These are phyloP conservation scores for Sardina pilchardus DNA, from an alignment of 2,113 vertebrate genomes.

Conservation along the genomic window DNA sequence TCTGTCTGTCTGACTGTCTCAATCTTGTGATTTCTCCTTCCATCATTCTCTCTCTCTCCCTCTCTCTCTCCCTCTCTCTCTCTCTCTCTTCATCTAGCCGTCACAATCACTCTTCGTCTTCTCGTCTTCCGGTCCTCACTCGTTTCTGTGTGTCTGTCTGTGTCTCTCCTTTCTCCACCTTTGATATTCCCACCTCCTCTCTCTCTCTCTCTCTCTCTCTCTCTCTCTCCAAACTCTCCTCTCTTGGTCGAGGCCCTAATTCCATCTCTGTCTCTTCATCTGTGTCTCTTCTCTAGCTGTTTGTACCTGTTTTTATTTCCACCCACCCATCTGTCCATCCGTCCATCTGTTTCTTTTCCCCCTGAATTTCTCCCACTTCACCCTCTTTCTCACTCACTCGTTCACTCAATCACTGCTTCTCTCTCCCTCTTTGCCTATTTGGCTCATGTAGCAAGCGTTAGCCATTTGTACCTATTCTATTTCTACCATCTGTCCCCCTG, in stretches of 20 bases:
- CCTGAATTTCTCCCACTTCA: background rate
- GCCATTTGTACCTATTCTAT: background rate
- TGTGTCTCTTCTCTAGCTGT: background rate
- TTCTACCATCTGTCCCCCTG: background rate
- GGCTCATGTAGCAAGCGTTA: background rate
- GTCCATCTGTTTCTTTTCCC: background rate
- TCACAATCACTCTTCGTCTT: slow-evolving; percentile 6
- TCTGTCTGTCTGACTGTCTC: background rate
- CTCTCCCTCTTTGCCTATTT: background rate
- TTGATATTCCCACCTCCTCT: background rate
- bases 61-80: background rate
- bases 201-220: background rate
- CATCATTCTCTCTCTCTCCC: background rate
- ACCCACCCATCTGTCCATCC: background rate
- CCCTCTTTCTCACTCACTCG: background rate
- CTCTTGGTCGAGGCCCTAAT: background rate
- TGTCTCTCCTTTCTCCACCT: background rate
- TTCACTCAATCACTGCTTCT: background rate
- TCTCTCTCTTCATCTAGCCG: background rate
- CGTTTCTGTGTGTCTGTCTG: background rate
- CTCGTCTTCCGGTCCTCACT: background rate
- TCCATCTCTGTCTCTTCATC: slow-evolving; percentile 3
- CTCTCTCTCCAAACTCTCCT: background rate
- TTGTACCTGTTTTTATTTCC: background rate
- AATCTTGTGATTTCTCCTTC: slow-evolving; percentile 5